phyloP scores from a whole-genome alignment of 1,140 invertebrate species.

The Phymastichus coffea region DNA sequence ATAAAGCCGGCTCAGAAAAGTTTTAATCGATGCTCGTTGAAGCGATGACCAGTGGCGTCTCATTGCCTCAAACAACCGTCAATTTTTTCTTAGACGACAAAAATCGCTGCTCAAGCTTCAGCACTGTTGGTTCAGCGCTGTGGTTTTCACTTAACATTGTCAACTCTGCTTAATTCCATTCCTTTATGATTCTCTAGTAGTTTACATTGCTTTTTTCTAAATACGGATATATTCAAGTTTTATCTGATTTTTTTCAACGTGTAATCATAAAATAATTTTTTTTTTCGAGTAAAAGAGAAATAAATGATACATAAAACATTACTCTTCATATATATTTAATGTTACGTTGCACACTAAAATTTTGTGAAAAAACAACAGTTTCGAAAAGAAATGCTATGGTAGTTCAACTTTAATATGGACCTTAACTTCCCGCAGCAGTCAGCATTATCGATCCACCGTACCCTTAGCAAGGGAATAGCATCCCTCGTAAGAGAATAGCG shows the following conservation, averaged over 20 bases:
- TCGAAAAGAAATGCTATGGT: no score
- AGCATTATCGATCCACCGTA: slow-evolving; percentile 46
- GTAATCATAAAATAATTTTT: background rate
- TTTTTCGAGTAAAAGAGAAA: no score
- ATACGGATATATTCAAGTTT: no score
- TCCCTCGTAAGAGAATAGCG: slow-evolving; percentile 40
- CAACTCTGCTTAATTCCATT: no score
- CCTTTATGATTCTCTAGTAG: background rate
- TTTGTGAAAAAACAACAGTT: no score
- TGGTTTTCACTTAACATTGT: no score
- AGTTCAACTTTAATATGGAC: slow-evolving; percentile 45
- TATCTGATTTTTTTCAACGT: no score
- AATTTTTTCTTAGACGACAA: slow-evolving; percentile 17
- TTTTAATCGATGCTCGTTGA: slow-evolving; percentile 47
- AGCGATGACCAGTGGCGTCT: slow-evolving; percentile 23
- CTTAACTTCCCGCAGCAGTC: slow-evolving; percentile 33
- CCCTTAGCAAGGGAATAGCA: slow-evolving; percentile 37
- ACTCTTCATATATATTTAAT: no score
- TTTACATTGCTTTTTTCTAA: no score
- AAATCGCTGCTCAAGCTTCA: background rate
- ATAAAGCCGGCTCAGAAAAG: slow-evolving; percentile 41
- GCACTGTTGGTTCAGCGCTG: no score
- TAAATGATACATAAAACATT: no score
- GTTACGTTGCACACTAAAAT: no score
- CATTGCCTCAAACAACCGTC: slow-evolving; percentile 15